Base-by-base conservation (phyloP, 2,113 vertebrate species). In the Ochotona princeps region DNA sequence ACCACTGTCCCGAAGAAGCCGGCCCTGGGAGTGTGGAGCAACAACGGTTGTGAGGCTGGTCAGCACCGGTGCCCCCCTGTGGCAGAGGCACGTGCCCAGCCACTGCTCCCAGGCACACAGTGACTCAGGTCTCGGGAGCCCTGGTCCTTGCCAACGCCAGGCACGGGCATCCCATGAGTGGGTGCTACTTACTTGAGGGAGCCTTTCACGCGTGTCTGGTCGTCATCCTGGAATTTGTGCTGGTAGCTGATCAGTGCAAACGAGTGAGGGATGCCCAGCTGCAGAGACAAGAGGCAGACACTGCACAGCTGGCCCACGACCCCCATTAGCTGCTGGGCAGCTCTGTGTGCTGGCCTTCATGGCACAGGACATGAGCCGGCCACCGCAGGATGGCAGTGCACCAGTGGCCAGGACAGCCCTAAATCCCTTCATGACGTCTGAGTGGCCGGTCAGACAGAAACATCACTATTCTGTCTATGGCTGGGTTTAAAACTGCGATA, bases 151-250 rank as follows among this genome's bases (percentile, higher is more conserved):
- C 38, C 38, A 44, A 44, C 38, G 6, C 38, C 38, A 44, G 38
- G 38, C 38, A 44, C 38, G 38, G 38, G 38, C 38, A 44, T 44
- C 38, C 38, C 38, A 44, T 6, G 38, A 44, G 38, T 6, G 38
- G 3, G 38, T 12, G 0, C 44, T 14, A 97, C 98, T 96, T 98
- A 99, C 99, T 99, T 99, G 85, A 99, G 97, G 90, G 99, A 99
- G 54, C 99, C 99, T 96, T 99, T 99, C 84, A 99, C 98, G 74
- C 99, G 98, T 0, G 99, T 99, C 98, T 99, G 99, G 95, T 99
- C 99, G 1, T 99, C 99, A 72, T 99, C 99, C 97, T 99, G 99
- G 98, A 99, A 99, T 97, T 99, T 99, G 98, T 99, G 99, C 96
- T 99, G 99, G 87, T 99, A 99, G 97, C 99, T 99, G 98, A 99